These are phyloP conservation scores for Pogonognathellus flavescens DNA, from an alignment of 1,140 invertebrate species.

Conservation along the genomic window DNA sequence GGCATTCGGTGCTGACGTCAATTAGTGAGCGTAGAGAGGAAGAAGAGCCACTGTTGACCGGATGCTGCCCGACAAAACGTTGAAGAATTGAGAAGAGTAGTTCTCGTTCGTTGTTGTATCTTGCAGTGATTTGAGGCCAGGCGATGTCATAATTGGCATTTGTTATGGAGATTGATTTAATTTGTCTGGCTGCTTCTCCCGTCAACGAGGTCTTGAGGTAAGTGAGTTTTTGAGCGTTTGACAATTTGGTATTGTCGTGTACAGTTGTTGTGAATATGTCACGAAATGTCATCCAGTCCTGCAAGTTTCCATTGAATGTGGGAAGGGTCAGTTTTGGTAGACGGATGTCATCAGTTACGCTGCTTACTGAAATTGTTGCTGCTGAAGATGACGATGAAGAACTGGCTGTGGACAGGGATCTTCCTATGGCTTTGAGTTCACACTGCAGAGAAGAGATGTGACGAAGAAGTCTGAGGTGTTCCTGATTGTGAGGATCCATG, in stretches of 20 bases:
- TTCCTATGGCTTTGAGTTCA: neutral
- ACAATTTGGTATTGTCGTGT: neutral
- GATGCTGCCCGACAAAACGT: neutral
- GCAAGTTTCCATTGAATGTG: neutral
- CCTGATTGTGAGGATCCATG: neutral
- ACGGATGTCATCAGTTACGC: neutral
- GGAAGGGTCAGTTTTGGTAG: neutral
- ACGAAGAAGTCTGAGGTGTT: neutral
- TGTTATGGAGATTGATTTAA: neutral
- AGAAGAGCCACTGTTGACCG: neutral
- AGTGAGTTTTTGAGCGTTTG: neutral
- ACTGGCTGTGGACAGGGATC: neutral
- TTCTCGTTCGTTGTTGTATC: slow-evolving; percentile 27
- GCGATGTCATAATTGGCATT: neutral
- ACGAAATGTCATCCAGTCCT: neutral
- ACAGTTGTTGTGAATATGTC: neutral
- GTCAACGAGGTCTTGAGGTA: neutral
- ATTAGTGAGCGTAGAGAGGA: neutral
- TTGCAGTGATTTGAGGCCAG: neutral
- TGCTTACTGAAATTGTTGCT: neutral
- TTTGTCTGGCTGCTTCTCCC: neutral
- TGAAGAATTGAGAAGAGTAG: neutral
- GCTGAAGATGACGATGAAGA: neutral
- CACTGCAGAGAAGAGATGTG: neutral
- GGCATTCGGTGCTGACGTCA: slow-evolving; percentile 6